A percentile compares a stretch with the other conserved stretches of the same genome.
Conservation (phyloP, 1,140 invertebrate genomes). For the Acyrthosiphon pisum region DNA sequence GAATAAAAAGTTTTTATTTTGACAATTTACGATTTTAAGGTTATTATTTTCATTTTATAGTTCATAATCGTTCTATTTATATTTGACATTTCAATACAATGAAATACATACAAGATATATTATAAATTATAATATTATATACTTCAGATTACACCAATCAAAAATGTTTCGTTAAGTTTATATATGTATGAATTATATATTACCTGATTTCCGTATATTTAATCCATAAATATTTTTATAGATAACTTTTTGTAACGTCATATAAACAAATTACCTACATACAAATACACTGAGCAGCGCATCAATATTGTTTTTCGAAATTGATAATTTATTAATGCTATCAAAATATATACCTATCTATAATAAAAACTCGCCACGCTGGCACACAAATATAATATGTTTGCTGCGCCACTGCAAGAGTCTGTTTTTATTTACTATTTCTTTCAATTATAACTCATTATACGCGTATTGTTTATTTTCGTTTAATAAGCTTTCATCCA, state of each 20-base stretch:
- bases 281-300: not conserved
- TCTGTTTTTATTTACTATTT: conserved; percentile 1
- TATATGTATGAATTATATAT: not conserved
- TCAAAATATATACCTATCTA: not conserved
- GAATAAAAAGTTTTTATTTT: too few species aligned
- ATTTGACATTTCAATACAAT: not conserved
- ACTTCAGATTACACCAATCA: too few species aligned
- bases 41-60: too few species aligned
- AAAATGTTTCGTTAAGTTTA: not conserved
- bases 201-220: too few species aligned
- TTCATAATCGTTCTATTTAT: not conserved
- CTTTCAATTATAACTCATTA: not conserved
- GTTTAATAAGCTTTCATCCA: not conserved
- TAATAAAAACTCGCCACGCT: not conserved
- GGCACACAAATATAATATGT: not conserved
- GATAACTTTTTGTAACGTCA: not conserved
- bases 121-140: not conserved
- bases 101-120: not conserved
- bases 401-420: not conserved
- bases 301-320: not conserved
- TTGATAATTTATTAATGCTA: not conserved
- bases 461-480: not conserved
- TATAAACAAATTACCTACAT: not conserved
- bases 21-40: too few species aligned
- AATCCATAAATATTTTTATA: not conserved